Evolutionary conservation across 2,113 vertebrate species (phyloP).

Genomic region (Psephotus haematonotus): DNA sequence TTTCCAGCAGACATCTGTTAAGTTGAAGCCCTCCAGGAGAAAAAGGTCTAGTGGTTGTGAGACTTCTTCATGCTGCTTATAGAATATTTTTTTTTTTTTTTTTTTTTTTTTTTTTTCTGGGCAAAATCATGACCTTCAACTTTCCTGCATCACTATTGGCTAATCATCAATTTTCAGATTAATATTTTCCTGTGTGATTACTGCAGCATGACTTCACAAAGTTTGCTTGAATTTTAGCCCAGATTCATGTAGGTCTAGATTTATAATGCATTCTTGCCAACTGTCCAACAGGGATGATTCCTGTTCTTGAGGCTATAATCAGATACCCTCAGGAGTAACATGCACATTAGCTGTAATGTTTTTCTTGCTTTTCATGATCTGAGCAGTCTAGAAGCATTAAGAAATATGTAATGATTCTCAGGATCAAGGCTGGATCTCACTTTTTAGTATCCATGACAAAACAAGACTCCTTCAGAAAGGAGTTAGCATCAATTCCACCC

Average conservation of each 20-base stretch:
- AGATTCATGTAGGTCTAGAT: neutral
- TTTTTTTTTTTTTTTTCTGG: neutral
- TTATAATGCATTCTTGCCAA: neutral
- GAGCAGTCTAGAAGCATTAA: neutral
- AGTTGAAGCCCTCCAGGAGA: neutral
- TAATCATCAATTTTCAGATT: neutral
- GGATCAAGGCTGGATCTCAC: neutral
- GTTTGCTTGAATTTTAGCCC: neutral
- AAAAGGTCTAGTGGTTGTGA: neutral
- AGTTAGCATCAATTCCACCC: neutral
- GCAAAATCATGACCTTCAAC: neutral
- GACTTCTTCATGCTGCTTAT: neutral
- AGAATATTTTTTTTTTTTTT: neutral
- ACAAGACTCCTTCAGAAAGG: neutral
- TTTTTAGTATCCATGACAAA: neutral
- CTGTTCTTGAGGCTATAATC: neutral
- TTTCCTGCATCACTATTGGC: neutral
- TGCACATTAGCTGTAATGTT: neutral
- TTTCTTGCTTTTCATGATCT: neutral
- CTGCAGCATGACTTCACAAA: slow-evolving; percentile 3
- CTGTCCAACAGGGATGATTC: neutral
- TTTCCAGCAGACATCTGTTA: neutral
- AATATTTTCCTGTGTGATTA: neutral
- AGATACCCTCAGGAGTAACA: neutral
- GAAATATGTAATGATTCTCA: neutral